Evolutionary conservation across 2,113 vertebrate species (phyloP).

Genomic region (Romanogobio albipinnatus): DNA sequence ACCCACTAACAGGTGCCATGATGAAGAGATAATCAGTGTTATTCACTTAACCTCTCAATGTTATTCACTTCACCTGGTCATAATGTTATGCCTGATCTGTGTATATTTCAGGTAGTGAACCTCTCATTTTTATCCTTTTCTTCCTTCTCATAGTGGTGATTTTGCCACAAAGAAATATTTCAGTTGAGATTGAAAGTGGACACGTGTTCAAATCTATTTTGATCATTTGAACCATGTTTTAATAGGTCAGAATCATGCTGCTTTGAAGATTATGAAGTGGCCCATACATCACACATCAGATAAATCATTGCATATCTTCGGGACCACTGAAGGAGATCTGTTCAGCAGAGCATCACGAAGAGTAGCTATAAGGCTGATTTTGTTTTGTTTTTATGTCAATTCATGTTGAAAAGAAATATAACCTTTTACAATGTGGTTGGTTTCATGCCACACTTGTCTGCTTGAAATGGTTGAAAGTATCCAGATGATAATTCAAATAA

Average conservation of each 20-base stretch:
- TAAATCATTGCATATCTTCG: background rate
- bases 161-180: background rate
- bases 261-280: slow-evolving; percentile 16
- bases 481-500: slow-evolving; percentile 37
- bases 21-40: too few species aligned
- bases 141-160: background rate
- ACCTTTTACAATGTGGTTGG: background rate
- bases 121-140: background rate
- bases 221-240: background rate
- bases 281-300: background rate
- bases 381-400: background rate
- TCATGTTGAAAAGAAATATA: background rate
- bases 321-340: slow-evolving; percentile 34
- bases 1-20: too few species aligned
- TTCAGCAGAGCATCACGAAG: background rate
- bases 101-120: background rate
- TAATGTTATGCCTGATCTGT: too few species aligned
- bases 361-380: background rate
- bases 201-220: background rate
- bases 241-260: slow-evolving; percentile 4
- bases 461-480: background rate
- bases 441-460: background rate
- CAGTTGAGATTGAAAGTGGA: background rate
- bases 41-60: too few species aligned
- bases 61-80: too few species aligned